phyloP scores from a whole-genome alignment of 2,113 vertebrate genomes.

The Takifugu bimaculatus region DNA sequence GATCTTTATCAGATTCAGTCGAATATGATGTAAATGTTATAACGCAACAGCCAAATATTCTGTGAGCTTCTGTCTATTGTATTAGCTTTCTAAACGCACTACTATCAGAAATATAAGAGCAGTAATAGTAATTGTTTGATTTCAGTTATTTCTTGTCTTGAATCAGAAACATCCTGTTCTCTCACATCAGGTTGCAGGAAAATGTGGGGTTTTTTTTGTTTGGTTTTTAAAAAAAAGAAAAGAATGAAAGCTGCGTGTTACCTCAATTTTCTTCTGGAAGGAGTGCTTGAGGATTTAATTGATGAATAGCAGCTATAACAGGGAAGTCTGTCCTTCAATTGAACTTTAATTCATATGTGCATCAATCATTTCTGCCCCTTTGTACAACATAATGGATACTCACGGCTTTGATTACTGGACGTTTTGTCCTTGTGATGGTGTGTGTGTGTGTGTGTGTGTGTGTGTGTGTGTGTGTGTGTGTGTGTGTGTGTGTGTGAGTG shows the following conservation, averaged over 20 bases:
- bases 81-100: too few species aligned
- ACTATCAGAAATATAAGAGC: too few species aligned
- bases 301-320: constrained; percentile 70
- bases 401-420: constrained; percentile 44
- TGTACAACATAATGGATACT: constrained; percentile 62
- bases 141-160: not conserved
- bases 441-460: constrained; percentile 11
- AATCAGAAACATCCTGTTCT: not conserved
- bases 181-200: not conserved
- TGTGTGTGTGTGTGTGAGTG: not conserved
- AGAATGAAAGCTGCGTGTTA: constrained; percentile 19
- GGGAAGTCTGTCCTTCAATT: constrained; percentile 71
- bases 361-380: constrained; percentile 69
- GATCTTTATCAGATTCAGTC: too few species aligned
- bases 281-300: constrained; percentile 67
- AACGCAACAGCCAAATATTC: too few species aligned
- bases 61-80: too few species aligned
- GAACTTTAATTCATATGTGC: constrained; percentile 70
- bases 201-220: not conserved
- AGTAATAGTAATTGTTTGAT: not conserved
- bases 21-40: too few species aligned
- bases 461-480: not conserved
- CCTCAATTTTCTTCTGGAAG: constrained; percentile 27
- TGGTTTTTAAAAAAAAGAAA: not conserved
- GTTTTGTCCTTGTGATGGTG: constrained; percentile 62